Evolutionary conservation across 2,113 vertebrate species (phyloP).

Genomic region (Paralichthys olivaceus): DNA sequence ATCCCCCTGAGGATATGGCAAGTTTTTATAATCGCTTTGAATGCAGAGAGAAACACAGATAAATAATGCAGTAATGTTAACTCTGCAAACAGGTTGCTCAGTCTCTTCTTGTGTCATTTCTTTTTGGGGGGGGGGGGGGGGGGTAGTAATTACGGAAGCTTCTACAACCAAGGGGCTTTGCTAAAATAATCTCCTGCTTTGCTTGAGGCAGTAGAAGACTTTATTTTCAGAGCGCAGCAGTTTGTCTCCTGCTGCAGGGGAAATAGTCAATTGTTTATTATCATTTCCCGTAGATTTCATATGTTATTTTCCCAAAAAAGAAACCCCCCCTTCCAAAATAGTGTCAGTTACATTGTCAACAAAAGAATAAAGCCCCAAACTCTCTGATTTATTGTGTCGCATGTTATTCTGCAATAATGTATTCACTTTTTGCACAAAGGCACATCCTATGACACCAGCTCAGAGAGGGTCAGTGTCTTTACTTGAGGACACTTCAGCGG

Average conservation of each 20-base stretch:
- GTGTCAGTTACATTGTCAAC: constrained; percentile 14
- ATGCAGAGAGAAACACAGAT: constrained; percentile 34
- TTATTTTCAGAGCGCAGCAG: constrained; percentile 64
- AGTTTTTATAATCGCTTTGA: constrained; percentile 43
- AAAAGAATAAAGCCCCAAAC: background rate
- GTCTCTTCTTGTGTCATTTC: constrained; percentile 53
- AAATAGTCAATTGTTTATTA: constrained; percentile 53
- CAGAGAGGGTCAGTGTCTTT: constrained; percentile 42
- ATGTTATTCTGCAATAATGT: background rate
- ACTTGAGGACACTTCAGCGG: constrained; percentile 52
- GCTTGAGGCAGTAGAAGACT: constrained; percentile 57
- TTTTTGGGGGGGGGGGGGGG: background rate
- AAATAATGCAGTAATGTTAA: constrained; percentile 59
- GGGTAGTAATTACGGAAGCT: constrained; percentile 66
- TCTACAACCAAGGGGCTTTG: constrained; percentile 62
- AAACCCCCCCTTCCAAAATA: background rate
- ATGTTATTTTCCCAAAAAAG: constrained; percentile 5
- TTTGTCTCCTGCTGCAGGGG: constrained; percentile 55
- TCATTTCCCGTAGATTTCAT: constrained; percentile 37
- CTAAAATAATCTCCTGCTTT: constrained; percentile 73
- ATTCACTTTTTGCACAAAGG: constrained; percentile 8
- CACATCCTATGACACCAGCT: constrained; percentile 25
- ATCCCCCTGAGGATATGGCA: constrained; percentile 47
- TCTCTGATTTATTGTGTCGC: background rate
- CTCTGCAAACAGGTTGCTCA: constrained; percentile 56